Conservation (phyloP, 2,113 vertebrate genomes). For the Lampris incognitus region DNA sequence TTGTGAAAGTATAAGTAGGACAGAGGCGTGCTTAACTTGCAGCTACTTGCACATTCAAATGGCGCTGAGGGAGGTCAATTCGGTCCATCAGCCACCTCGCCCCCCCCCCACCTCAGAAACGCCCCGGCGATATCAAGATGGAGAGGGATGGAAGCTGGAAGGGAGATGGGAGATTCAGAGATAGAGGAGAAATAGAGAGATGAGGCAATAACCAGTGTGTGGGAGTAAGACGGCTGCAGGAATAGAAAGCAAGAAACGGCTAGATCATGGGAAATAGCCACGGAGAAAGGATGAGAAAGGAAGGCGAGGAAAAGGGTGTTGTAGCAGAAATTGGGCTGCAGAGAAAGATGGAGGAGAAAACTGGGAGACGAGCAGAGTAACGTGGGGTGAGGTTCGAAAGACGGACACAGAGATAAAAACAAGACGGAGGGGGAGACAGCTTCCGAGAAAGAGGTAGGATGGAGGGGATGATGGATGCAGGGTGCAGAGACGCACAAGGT, state of each 20-base stretch:
- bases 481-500: no score
- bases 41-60: conserved; percentile 9
- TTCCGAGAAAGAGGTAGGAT: background rate
- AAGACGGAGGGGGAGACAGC: background rate
- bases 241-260: no score
- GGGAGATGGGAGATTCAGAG: no score
- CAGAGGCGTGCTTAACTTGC: background rate
- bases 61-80: conserved; percentile 9
- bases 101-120: background rate
- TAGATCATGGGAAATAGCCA: no score
- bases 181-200: conserved; percentile 17
- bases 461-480: no score
- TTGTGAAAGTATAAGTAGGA: background rate
- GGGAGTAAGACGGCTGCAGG: no score
- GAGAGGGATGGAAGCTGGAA: background rate
- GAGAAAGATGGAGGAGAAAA: no score
- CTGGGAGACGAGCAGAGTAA: no score
- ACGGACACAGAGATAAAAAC: no score
- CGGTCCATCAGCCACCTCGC: conserved; percentile 10
- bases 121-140: conserved; percentile 3
- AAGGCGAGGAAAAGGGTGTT: background rate
- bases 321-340: no score
- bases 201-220: no score
- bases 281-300: background rate
- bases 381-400: no score